A percentile compares a stretch with the other conserved stretches of the same genome.
Conservation (phyloP, 2,797 vertebrate genomes). For the Hyperoplus lanceolatus region DNA sequence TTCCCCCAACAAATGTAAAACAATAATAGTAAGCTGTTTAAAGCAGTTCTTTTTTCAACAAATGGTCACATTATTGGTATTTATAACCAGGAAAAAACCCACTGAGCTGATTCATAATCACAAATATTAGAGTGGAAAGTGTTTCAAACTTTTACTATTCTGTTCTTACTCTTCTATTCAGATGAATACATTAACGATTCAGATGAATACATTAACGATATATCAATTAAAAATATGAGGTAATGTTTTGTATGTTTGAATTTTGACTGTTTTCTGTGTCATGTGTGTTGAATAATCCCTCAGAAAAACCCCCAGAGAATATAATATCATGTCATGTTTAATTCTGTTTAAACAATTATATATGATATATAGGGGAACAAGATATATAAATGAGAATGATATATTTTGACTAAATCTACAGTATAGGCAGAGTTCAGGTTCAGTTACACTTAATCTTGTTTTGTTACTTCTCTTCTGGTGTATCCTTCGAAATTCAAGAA, state of each 20-base stretch:
- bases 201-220: neutral
- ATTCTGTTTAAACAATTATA: neutral
- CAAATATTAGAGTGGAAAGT: neutral
- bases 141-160: neutral
- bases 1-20: neutral
- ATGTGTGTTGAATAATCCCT: neutral
- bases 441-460: neutral
- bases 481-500: too few species aligned
- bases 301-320: neutral
- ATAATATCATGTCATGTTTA: neutral
- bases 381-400: neutral
- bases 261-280: slow-evolving; percentile 7
- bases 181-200: neutral
- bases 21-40: slow-evolving; percentile 17
- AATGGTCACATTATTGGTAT: slow-evolving; percentile 10
- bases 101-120: slow-evolving; percentile 22
- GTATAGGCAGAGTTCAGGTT: neutral
- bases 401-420: neutral
- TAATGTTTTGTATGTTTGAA: neutral
- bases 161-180: neutral
- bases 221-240: too few species aligned
- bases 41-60: slow-evolving; percentile 18
- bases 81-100: neutral
- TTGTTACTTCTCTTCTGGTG: too few species aligned
- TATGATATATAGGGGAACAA: neutral